These are phyloP conservation scores for Phoeniculus purpureus DNA, from an alignment of 2,797 vertebrate species.

Conservation along the genomic window DNA sequence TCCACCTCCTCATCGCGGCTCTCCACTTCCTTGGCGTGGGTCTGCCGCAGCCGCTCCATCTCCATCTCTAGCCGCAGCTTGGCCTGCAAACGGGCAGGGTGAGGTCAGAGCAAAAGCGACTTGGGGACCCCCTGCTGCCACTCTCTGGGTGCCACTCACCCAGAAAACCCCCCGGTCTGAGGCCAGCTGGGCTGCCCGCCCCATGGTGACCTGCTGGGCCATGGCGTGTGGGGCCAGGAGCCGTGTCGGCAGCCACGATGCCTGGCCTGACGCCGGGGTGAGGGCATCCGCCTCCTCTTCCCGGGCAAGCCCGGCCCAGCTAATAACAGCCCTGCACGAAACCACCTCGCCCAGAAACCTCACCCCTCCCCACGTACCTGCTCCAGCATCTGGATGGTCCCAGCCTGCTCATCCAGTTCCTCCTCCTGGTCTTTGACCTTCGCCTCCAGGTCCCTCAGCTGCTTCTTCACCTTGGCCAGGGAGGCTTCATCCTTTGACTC, in stretches of 20 bases:
- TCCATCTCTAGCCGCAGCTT: constrained; percentile 98
- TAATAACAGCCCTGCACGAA: constrained; percentile 63
- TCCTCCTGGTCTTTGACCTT: constrained; percentile 98
- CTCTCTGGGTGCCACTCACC: constrained; percentile 12
- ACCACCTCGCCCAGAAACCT: constrained; percentile 69
- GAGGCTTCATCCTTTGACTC: constrained; percentile 97
- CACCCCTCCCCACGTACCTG: constrained; percentile 82
- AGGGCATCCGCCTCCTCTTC: neutral
- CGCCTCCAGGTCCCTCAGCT: constrained; percentile 92
- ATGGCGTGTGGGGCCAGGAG: neutral
- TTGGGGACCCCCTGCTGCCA: accelerated
- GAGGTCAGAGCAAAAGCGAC: neutral
- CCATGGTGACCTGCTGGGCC: constrained; percentile 24
- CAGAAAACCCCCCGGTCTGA: neutral
- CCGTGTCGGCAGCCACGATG: neutral
- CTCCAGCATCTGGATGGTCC: constrained; percentile 96
- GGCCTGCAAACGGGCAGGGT: constrained; percentile 71
- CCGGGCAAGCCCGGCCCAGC: constrained; percentile 43
- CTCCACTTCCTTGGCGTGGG: constrained; percentile 93
- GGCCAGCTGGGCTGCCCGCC: neutral
- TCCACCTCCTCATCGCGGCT: constrained; percentile 96
- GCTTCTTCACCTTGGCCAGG: constrained; percentile 92
- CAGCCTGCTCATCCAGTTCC: constrained; percentile 96
- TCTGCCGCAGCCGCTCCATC: constrained; percentile 95
- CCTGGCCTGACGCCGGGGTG: neutral